Evolutionary conservation across 2,113 vertebrate genomes (phyloP).

Genomic region (Macrotis lagotis): DNA sequence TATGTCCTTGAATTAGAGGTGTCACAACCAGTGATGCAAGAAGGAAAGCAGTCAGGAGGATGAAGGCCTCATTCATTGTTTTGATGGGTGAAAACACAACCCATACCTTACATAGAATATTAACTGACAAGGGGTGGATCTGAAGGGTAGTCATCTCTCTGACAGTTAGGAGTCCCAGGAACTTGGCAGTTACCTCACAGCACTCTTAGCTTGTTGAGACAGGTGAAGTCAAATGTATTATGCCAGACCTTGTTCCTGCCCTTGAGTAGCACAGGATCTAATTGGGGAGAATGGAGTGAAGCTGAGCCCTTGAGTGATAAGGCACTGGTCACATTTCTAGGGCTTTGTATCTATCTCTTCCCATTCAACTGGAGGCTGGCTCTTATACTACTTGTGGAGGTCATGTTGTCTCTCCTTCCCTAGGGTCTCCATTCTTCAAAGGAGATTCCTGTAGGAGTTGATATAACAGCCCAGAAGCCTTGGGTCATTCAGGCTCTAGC

Average conservation of each 20-base stretch:
- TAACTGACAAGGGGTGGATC: not conserved
- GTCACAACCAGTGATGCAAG: not conserved
- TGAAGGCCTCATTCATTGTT: not conserved
- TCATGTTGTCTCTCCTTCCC: not conserved
- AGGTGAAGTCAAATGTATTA: not conserved
- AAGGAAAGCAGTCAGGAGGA: not conserved
- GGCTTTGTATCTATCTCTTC: not conserved
- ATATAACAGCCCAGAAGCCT: not conserved
- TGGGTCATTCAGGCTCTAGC: not conserved
- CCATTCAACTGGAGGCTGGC: not conserved
- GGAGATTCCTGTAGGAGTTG: not conserved
- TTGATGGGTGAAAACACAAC: not conserved
- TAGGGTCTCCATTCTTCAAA: not conserved
- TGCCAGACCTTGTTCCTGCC: not conserved
- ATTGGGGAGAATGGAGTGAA: not conserved
- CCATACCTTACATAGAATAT: not conserved
- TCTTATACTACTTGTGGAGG: not conserved
- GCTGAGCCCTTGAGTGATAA: not conserved
- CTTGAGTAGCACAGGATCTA: not conserved
- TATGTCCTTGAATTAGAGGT: not conserved
- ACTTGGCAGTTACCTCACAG: not conserved
- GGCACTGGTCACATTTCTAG: not conserved
- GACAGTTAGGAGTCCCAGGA: not conserved
- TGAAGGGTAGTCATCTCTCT: not conserved
- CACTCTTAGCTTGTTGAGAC: not conserved